A percentile compares a stretch with the other conserved stretches of the same genome.
phyloP scores from a whole-genome alignment of 1,140 invertebrate genomes.

The Chionoecetes opilio region DNA sequence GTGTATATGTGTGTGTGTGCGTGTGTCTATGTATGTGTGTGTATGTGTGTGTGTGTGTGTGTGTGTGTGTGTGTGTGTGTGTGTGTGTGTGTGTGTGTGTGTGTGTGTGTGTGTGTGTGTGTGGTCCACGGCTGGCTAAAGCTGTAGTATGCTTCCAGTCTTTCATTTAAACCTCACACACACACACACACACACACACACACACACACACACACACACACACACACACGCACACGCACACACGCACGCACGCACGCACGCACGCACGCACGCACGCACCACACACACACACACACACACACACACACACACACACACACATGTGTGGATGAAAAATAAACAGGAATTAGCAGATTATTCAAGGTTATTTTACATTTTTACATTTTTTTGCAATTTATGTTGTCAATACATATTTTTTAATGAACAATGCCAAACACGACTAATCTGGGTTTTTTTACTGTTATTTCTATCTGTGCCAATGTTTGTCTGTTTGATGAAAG shows the following conservation, averaged over 20 bases:
- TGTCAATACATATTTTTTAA: not conserved
- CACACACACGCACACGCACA: no score
- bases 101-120: constrained; percentile 27
- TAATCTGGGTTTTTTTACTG: not conserved
- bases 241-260: no score
- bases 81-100: constrained; percentile 14
- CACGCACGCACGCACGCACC: not conserved
- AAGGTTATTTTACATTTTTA: not conserved
- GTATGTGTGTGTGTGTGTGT: not conserved
- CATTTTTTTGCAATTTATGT: not conserved
- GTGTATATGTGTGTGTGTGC: constrained; percentile 7
- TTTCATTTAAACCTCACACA: not conserved
- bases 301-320: no score
- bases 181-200: no score
- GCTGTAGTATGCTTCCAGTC: not conserved
- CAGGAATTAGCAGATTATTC: not conserved
- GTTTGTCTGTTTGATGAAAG: not conserved
- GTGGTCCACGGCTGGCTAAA: not conserved
- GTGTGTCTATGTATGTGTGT: not conserved
- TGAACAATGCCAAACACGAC: not conserved
- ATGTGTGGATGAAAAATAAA: not conserved
- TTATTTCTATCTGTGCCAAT: not conserved
- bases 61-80: constrained; percentile 27
- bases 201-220: no score
- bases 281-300: no score